A percentile compares a stretch with the other conserved stretches of the same genome.
Evolutionary conservation across 2,797 vertebrate genomes (phyloP).

Genomic region (Zenarchopterus dispar): DNA sequence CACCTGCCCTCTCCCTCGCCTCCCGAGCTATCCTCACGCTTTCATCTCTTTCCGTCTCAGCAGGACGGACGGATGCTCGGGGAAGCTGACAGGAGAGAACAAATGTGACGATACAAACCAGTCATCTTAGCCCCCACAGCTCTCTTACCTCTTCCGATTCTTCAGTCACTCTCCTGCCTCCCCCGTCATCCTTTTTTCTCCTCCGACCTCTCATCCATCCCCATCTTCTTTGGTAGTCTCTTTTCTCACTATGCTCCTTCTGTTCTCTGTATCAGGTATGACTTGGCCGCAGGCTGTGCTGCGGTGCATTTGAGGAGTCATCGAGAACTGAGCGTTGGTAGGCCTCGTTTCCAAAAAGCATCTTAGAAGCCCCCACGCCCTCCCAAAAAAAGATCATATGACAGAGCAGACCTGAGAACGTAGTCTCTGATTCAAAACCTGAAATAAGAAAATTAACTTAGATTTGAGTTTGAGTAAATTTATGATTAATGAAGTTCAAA

Average conservation of each 20-base stretch:
- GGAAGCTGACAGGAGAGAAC: constrained; percentile 47
- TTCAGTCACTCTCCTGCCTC: constrained; percentile 46
- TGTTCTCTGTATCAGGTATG: constrained; percentile 39
- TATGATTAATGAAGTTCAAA: constrained; percentile 16
- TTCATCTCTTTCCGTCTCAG: constrained; percentile 65
- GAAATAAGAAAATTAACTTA: constrained; percentile 15
- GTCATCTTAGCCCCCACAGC: constrained; percentile 35
- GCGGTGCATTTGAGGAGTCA: constrained; percentile 59
- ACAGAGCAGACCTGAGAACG: constrained; percentile 36
- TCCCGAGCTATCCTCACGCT: constrained; percentile 45
- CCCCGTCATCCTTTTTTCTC: constrained; percentile 60
- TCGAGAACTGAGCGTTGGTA: constrained; percentile 61
- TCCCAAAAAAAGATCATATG: constrained; percentile 53
- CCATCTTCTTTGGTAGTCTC: constrained; percentile 32
- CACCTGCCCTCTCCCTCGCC: constrained; percentile 64
- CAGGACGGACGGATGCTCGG: constrained; percentile 50
- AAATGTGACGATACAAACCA: constrained; percentile 53
- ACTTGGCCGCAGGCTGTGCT: constrained; percentile 53
- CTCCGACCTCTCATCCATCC: constrained; percentile 50
- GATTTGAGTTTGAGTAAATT: constrained; percentile 24
- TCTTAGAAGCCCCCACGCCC: constrained; percentile 55
- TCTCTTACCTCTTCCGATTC: constrained; percentile 20
- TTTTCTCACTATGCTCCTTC: constrained; percentile 14
- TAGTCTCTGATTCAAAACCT: constrained; percentile 29
- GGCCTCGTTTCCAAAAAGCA: constrained; percentile 59